A percentile compares a stretch with the other conserved stretches of the same genome.
Evolutionary conservation across 2,797 vertebrate genomes (phyloP).

Genomic region (Pempheris klunzingeri): DNA sequence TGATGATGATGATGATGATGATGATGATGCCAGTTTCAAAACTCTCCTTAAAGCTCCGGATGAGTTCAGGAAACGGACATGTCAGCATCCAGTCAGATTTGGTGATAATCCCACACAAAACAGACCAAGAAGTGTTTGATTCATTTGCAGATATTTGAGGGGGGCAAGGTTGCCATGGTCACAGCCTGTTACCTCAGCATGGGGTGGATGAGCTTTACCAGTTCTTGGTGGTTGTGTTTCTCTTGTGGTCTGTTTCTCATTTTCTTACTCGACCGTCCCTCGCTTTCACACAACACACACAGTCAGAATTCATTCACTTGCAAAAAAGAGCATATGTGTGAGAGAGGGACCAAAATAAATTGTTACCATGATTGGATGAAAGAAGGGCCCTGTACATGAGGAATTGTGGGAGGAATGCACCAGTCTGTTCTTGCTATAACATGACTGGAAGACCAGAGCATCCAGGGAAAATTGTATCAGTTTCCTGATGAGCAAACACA

Average conservation of each 20-base stretch:
- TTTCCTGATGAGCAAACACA: no score
- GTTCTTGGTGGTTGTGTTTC: slow-evolving; percentile 31
- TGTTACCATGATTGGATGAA: neutral
- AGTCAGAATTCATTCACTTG: neutral
- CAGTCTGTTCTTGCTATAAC: slow-evolving; percentile 3
- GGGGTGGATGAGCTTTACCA: slow-evolving; percentile 10
- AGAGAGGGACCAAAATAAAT: slow-evolving; percentile 17
- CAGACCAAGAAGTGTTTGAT: neutral
- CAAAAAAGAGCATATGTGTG: slow-evolving; percentile 15
- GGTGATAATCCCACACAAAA: slow-evolving; percentile 17
- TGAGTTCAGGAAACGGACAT: neutral
- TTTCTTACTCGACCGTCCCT: neutral
- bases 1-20: neutral
- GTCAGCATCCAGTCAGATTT: neutral
- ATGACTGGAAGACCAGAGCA: no score
- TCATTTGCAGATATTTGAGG: slow-evolving; percentile 29
- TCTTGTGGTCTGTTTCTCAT: slow-evolving; percentile 22
- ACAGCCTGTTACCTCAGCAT: slow-evolving; percentile 60
- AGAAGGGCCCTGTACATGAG: neutral
- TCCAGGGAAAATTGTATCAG: no score
- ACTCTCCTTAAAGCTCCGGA: neutral
- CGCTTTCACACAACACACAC: slow-evolving; percentile 27
- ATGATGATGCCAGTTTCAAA: neutral
- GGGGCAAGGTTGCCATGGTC: slow-evolving; percentile 49
- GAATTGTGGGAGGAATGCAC: slow-evolving; percentile 18